phyloP scores from a whole-genome alignment of 2,797 vertebrate genomes.

The Phataginus tricuspis region DNA sequence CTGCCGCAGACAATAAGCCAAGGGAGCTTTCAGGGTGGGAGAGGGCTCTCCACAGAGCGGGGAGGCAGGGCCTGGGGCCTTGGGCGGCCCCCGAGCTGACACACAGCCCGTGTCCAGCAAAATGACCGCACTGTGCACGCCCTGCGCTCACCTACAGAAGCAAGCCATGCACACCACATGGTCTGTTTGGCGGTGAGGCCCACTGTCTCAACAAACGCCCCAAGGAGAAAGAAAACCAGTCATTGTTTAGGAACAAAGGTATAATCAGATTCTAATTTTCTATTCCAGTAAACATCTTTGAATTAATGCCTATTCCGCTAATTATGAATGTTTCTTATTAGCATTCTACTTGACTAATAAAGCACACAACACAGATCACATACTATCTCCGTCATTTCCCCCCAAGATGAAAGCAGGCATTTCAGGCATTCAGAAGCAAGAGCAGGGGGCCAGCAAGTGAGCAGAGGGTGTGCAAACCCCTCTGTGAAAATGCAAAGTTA shows the following conservation, averaged over 20 bases:
- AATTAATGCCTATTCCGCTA: conserved; percentile 82
- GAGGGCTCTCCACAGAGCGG: neutral
- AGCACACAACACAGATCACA: conserved; percentile 80
- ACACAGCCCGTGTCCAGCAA: too few species aligned
- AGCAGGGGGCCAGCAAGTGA: neutral
- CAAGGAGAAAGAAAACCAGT: conserved; percentile 73
- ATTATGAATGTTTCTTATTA: conserved; percentile 81
- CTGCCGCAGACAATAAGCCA: neutral
- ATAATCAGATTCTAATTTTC: conserved; percentile 84
- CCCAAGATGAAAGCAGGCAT: neutral
- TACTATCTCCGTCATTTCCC: conserved; percentile 67
- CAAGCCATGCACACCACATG: conserved; percentile 78
- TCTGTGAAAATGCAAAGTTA: too few species aligned
- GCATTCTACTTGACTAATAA: conserved; percentile 84
- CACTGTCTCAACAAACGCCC: conserved; percentile 77
- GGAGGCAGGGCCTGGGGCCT: too few species aligned
- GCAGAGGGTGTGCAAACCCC: accelerated
- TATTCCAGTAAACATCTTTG: conserved; percentile 82
- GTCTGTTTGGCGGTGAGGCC: conserved; percentile 72
- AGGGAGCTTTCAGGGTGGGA: neutral
- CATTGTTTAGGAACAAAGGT: conserved; percentile 83
- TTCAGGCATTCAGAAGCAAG: conserved; percentile 62
- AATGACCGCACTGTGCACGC: too few species aligned
- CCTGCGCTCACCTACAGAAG: conserved; percentile 70
- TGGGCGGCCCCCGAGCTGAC: too few species aligned